Percentiles rank a stretch among this genome's conserved stretches.
These are phyloP conservation scores for Alloplasta piceator DNA, from an alignment of 2,888 invertebrate species.

Conservation along the genomic window DNA sequence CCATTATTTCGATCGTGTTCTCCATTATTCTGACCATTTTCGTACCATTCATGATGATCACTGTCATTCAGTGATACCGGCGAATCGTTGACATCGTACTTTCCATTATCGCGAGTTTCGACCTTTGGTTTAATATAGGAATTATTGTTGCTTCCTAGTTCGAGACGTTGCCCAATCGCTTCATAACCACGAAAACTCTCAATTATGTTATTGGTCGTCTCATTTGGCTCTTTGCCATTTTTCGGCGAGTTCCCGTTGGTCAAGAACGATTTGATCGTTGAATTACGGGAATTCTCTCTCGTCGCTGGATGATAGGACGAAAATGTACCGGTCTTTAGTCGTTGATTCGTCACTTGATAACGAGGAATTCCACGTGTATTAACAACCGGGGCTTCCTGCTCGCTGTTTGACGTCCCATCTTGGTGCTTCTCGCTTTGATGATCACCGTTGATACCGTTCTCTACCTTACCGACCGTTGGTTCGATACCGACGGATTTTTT, in stretches of 20 bases:
- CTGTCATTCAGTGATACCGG: constrained; percentile 1
- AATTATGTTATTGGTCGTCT: constrained; percentile 16
- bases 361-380: constrained; percentile 54
- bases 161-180: constrained; percentile 37
- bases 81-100: not conserved
- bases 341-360: constrained; percentile 61
- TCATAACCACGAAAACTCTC: constrained; percentile 26
- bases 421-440: constrained; percentile 39
- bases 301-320: constrained; percentile 44
- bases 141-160: constrained; percentile 12
- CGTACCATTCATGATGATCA: not conserved
- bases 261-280: not conserved
- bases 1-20: constrained; percentile 33
- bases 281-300: constrained; percentile 13
- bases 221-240: constrained; percentile 46
- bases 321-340: constrained; percentile 44
- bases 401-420: not conserved
- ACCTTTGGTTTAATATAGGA: not conserved
- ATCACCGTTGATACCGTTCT: constrained; percentile 36
- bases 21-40: constrained; percentile 1
- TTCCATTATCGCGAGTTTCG: constrained; percentile 13
- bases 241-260: not conserved
- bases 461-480: constrained; percentile 63
- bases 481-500: constrained; percentile 68
- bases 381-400: constrained; percentile 46